Base-by-base conservation (phyloP, 2,113 vertebrate genomes). In the Austrofundulus limnaeus region DNA sequence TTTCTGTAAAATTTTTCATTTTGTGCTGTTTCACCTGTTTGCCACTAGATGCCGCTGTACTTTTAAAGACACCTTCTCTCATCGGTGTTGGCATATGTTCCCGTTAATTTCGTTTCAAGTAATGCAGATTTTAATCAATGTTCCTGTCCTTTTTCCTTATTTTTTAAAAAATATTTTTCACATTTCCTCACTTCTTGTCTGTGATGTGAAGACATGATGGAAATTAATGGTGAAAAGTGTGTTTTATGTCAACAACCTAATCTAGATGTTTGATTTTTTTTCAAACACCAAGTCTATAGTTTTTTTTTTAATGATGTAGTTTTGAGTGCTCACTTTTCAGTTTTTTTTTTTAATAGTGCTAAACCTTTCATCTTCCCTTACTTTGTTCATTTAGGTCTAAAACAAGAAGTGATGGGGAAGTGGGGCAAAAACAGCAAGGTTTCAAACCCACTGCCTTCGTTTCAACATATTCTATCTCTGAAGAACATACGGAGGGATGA, bases 401-500 rank as follows among this genome's bases (percentile, higher is more conserved):
- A 45, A 45, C 45, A 24, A 37, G 53, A 51, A 19, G 4, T 28
- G 53, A 76, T 47, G 15, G 28, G 71, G 50, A 86, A 86, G 74
- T 83, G 86, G 82, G 84, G 66, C 80, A 84, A 51, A 54, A 63
- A 42, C 76, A 76, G 70, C 64, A 48, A 66, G 61, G 61, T 61
- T 83, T 77, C 43, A 62, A 75, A 75, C 71, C 83, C 67, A 80
- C 75, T 63, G 51, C 31, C 58, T 63, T 61, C 45, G 24, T 78
- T 72, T 77, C 64, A 78, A 75, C 77, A 77, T 61, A 43, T 80
- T 75, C 64, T 21, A 47, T 70, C 78, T 68, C 60, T 61, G 38
- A 42, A 66, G 49, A 62, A 68, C 77, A 68, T 42, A 83, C 43
- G 28, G 58, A 62, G 4, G 31, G 79, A 81, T 82, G 85, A 87